Evolutionary conservation across 2,888 invertebrate species (phyloP).

Genomic region (Dioctria linearis): DNA sequence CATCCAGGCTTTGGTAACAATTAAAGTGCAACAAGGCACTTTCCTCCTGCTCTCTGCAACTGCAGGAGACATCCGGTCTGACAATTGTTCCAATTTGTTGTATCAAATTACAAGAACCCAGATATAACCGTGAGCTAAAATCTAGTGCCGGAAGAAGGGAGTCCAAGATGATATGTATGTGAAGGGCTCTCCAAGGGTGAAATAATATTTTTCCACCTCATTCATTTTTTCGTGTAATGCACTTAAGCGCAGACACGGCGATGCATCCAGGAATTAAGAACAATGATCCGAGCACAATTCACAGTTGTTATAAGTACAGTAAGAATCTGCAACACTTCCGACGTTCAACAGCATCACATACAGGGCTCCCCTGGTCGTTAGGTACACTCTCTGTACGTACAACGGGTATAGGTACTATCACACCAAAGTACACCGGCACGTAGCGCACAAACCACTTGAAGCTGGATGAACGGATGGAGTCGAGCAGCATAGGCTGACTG

Average conservation of each 20-base stretch:
- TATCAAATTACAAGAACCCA: constrained; percentile 62
- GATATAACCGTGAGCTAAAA: constrained; percentile 56
- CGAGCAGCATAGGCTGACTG: constrained; percentile 26
- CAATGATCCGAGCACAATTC: constrained; percentile 33
- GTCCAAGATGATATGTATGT: constrained; percentile 27
- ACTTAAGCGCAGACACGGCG: constrained; percentile 33
- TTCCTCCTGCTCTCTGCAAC: constrained; percentile 29
- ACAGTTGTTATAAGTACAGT: constrained; percentile 1
- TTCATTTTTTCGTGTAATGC: constrained; percentile 25
- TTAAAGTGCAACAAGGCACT: constrained; percentile 52
- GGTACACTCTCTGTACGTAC: not conserved
- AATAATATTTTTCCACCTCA: constrained; percentile 41
- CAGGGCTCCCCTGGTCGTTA: not conserved
- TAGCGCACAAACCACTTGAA: constrained; percentile 24
- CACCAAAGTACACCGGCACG: constrained; percentile 42
- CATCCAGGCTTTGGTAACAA: constrained; percentile 46
- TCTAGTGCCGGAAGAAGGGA: constrained; percentile 38
- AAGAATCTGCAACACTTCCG: constrained; percentile 44
- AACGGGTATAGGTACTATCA: constrained; percentile 2
- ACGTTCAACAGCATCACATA: constrained; percentile 35
- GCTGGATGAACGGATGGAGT: constrained; percentile 25
- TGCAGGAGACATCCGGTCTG: constrained; percentile 63
- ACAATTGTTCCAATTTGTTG: constrained; percentile 64
- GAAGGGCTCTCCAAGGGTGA: constrained; percentile 35
- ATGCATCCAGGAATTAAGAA: constrained; percentile 50